Conservation (phyloP, 2,797 vertebrate species). For the Labeo calbasu region DNA sequence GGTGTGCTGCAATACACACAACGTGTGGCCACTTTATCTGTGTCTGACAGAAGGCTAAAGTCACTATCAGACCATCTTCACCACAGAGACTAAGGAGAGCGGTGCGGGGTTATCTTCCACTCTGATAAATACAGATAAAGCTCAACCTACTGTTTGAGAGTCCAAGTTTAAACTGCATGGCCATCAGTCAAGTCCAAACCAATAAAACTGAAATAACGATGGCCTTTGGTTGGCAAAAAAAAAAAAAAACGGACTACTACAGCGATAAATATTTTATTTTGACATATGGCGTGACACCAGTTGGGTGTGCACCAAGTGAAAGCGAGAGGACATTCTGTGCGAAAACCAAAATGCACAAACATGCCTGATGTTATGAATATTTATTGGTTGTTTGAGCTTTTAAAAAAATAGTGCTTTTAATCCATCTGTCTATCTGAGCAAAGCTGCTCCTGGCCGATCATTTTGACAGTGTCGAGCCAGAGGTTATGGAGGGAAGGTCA, state of each 20-base stretch:
- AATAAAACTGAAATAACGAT: slow-evolving; percentile 24
- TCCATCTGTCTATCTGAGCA: slow-evolving; percentile 69
- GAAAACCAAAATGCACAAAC: slow-evolving; percentile 25
- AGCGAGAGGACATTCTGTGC: not conserved
- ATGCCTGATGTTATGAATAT: not conserved
- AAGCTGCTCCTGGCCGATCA: slow-evolving; percentile 70
- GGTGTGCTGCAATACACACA: slow-evolving; percentile 52
- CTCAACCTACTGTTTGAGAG: slow-evolving; percentile 56
- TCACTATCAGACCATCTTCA: slow-evolving; percentile 60
- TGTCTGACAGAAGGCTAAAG: slow-evolving; percentile 56
- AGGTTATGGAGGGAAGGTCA: slow-evolving; percentile 80
- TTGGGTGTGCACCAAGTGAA: not conserved
- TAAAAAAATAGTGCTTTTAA: not conserved
- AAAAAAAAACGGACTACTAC: not conserved
- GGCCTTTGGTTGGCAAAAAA: slow-evolving; percentile 8
- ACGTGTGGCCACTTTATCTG: slow-evolving; percentile 67
- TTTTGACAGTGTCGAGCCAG: slow-evolving; percentile 58
- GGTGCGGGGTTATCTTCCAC: slow-evolving; percentile 73
- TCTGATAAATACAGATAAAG: slow-evolving; percentile 69
- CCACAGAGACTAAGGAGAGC: slow-evolving; percentile 64
- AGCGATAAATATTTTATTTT: slow-evolving; percentile 7
- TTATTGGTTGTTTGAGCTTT: not conserved
- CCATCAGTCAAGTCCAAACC: slow-evolving; percentile 29
- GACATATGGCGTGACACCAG: not conserved
- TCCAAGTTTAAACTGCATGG: slow-evolving; percentile 33